Base-by-base conservation (phyloP, 2,113 vertebrate species). In the Phalacrocorax pelagicus region DNA sequence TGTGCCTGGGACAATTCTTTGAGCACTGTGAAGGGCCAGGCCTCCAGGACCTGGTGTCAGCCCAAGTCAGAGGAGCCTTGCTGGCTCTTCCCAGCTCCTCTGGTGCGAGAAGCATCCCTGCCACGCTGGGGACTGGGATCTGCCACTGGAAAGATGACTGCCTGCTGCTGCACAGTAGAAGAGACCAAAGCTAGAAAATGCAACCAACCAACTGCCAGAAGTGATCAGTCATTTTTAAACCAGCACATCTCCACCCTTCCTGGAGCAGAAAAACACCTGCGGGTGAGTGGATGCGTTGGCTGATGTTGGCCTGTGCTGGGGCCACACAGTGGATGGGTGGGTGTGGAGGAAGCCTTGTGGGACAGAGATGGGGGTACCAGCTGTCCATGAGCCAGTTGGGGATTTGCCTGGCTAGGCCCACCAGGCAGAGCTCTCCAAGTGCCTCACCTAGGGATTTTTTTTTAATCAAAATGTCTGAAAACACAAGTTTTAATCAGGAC, bases 231-330 rank as follows among this genome's bases (percentile, higher is more conserved):
- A 54, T 84, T 84, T 92, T 62, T 11, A 63, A 81, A 92, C 61
- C 83, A 70, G n/a, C 17, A 4, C 63, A 74, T 14, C 93, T 17
- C 91, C 96, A 91, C 96, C 96, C 91, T 97, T 97, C 96, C 96
- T 96, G 96, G 52, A 55, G 73, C 84, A 87, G n/a, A 86, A 87
- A 95, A 96, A 92, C 94, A 96, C 93, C 89, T 94, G 90, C 0
- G 0, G 63, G 72, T 36, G 18, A 59, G 27, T 4, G 73, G 66
- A 59, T 85, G 85, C 69, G 40, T 30, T 52, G 51, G 62, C 40
- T 78, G 49, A 12, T 30, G 59, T 6, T 20, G 55, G 66, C 67
- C 36, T 81, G 30, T 30, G 63, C 69, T 66, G 69, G 58, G 92
- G 86, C 77, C 77, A 19, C 5, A 2, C 5, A 32, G n/a, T 0